These are phyloP conservation scores for Drosophila mercatorum DNA, from an alignment of 2,888 invertebrate genomes.

Conservation along the genomic window DNA sequence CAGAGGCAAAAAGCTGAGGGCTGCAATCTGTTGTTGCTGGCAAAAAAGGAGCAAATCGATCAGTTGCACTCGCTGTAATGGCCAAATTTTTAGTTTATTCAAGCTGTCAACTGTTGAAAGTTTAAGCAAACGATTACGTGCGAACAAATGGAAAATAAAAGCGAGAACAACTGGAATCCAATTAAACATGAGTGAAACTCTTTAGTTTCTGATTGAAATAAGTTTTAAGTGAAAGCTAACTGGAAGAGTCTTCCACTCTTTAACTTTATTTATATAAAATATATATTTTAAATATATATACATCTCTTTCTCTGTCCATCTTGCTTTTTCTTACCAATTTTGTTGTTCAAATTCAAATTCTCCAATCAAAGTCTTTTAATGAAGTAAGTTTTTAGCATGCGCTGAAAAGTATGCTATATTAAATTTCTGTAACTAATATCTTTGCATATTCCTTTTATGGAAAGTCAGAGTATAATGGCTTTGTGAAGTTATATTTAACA, in stretches of 20 bases:
- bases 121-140: constrained; percentile 1
- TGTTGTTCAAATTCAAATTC: no score
- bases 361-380: constrained; percentile 1
- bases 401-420: constrained; percentile 6
- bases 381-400: background rate
- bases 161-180: background rate
- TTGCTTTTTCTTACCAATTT: background rate
- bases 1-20: background rate
- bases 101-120: constrained; percentile 5
- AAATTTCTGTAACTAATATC: background rate
- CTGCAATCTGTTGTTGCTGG: constrained; percentile 13
- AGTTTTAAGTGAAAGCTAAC: background rate
- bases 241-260: background rate
- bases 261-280: background rate
- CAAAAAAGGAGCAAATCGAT: constrained; percentile 28
- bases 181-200: background rate
- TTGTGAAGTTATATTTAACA: no score
- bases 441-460: background rate
- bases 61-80: constrained; percentile 34
- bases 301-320: background rate
- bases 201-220: background rate
- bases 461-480: no score
- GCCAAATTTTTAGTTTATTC: constrained; percentile 20
- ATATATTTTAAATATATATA: no score
- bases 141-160: background rate